Percentiles rank a stretch among this genome's conserved stretches.
Conservation (phyloP, 2,888 invertebrate species). For the Apodemia arnacis region DNA sequence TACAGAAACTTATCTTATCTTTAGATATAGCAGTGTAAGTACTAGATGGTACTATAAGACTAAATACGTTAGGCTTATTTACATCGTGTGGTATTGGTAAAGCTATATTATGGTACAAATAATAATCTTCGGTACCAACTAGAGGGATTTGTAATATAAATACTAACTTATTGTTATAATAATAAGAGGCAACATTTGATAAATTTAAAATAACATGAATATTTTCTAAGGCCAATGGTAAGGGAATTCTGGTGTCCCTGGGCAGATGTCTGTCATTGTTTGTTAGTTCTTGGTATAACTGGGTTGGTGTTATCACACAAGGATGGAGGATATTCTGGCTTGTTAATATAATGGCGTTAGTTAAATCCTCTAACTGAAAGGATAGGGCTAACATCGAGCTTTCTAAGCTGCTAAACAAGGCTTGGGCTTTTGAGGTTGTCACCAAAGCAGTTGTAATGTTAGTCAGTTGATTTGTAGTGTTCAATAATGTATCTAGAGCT, state of each 20-base stretch:
- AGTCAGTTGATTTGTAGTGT: not conserved
- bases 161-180: slow-evolving; percentile 48
- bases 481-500: not conserved
- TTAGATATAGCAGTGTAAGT: slow-evolving; percentile 63
- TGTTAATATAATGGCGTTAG: slow-evolving; percentile 15
- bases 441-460: not conserved
- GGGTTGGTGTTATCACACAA: slow-evolving; percentile 57
- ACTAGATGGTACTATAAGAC: slow-evolving; percentile 51
- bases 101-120: slow-evolving; percentile 57
- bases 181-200: slow-evolving; percentile 40
- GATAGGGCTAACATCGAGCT: slow-evolving; percentile 25
- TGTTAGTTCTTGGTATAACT: slow-evolving; percentile 24
- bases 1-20: slow-evolving; percentile 64
- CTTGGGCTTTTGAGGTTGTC: not conserved
- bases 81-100: slow-evolving; percentile 58
- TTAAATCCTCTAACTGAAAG: slow-evolving; percentile 35
- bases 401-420: not conserved
- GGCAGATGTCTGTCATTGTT: not conserved
- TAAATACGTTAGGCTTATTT: slow-evolving; percentile 56
- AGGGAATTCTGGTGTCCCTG: not conserved
- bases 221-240: not conserved
- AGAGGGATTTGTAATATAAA: slow-evolving; percentile 51
- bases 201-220: not conserved
- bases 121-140: slow-evolving; percentile 30
- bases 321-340: slow-evolving; percentile 69